These are phyloP conservation scores for Sinodicranocentrus sp. DNA, from an alignment of 2,888 invertebrate genomes.

Conservation along the genomic window DNA sequence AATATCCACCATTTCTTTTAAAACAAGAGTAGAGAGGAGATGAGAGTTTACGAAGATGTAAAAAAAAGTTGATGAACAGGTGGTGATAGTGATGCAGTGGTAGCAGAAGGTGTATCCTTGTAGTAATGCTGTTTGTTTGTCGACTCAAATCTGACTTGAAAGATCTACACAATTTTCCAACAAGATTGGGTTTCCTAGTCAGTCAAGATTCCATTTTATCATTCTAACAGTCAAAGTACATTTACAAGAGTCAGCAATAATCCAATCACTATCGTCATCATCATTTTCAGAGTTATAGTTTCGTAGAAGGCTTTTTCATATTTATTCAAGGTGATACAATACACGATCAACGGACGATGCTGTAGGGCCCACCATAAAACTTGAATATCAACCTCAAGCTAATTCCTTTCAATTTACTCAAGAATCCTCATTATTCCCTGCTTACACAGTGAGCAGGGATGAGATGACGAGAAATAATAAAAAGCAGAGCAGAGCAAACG, in stretches of 20 bases:
- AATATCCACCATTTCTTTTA: no score
- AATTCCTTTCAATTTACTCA: constrained; percentile 46
- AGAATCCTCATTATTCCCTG: constrained; percentile 36
- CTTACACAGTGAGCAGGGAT: background rate
- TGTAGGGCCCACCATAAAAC: constrained; percentile 43
- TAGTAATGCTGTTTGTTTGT: constrained; percentile 40
- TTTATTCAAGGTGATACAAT: no score
- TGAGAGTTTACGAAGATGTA: constrained; percentile 17
- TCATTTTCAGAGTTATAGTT: no score
- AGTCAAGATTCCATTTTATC: constrained; percentile 16
- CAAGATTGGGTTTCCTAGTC: constrained; percentile 21
- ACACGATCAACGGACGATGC: no score
- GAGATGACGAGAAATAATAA: background rate
- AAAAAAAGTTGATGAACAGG: constrained; percentile 61
- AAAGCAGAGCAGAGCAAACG: constrained; percentile 31
- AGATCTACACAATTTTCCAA: constrained; percentile 8
- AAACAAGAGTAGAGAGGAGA: background rate
- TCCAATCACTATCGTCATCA: no score
- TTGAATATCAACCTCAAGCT: constrained; percentile 41
- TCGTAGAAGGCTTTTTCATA: no score
- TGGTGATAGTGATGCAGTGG: constrained; percentile 27
- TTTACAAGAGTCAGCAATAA: background rate
- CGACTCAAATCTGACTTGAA: constrained; percentile 1
- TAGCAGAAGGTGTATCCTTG: constrained; percentile 9
- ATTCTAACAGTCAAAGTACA: background rate